phyloP scores from a whole-genome alignment of 2,888 invertebrate genomes.

The Troides aeacus region DNA sequence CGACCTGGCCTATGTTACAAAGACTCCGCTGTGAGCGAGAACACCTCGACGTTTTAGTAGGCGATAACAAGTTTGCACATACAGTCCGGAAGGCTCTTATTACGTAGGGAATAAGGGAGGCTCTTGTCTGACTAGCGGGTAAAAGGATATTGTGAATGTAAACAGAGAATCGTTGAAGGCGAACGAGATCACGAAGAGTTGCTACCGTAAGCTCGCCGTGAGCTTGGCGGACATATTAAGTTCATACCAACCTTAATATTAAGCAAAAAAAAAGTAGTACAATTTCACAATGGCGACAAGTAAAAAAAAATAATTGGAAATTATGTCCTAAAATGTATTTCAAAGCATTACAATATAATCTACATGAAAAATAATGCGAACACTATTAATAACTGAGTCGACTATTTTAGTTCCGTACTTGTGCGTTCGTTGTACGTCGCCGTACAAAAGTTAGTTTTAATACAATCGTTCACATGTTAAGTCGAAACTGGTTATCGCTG shows the following conservation, averaged over 20 bases:
- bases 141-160: slow-evolving; percentile 38
- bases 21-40: slow-evolving; percentile 71
- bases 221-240: not conserved
- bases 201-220: slow-evolving; percentile 47
- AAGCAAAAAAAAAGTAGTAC: no score
- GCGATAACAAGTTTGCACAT: slow-evolving; percentile 54
- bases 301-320: no score
- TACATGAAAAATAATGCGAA: no score
- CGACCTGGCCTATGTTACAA: slow-evolving; percentile 64
- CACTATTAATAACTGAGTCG: no score
- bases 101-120: slow-evolving; percentile 45
- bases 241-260: not conserved
- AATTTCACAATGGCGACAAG: no score
- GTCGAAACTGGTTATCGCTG: no score
- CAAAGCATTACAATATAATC: no score
- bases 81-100: slow-evolving; percentile 50
- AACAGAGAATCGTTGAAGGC: slow-evolving; percentile 66
- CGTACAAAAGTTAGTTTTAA: no score
- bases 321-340: no score
- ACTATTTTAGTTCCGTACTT: no score
- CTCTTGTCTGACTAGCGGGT: slow-evolving; percentile 46
- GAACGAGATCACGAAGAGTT: slow-evolving; percentile 67
- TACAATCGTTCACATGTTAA: no score
- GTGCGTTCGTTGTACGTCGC: no score
- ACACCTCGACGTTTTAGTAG: slow-evolving; percentile 73